phyloP scores from a whole-genome alignment of 2,888 invertebrate species.

The Lampropteryx suffumata region DNA sequence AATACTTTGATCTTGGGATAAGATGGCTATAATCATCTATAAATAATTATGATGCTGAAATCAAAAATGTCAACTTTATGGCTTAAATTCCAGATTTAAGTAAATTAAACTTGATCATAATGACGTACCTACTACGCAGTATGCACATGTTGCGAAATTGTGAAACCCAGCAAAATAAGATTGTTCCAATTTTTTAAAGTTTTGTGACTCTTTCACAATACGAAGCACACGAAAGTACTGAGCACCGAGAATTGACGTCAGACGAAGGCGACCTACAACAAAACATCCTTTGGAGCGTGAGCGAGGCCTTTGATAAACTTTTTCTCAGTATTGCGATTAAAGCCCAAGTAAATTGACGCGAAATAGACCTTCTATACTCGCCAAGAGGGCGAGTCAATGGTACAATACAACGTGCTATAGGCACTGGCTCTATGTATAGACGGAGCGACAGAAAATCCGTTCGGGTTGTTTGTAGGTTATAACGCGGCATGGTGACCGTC shows the following conservation, averaged over 20 bases:
- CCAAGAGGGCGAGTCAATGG: slow-evolving; percentile 12
- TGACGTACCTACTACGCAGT: too few relatives aligned
- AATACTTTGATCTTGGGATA: slow-evolving; percentile 13
- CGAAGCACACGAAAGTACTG: slow-evolving; percentile 1
- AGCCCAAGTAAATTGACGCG: slow-evolving; percentile 25
- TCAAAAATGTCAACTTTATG: too few relatives aligned
- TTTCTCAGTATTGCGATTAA: slow-evolving; percentile 23
- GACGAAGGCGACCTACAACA: slow-evolving; percentile 28
- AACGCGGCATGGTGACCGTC: slow-evolving; percentile 15
- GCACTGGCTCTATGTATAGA: not conserved
- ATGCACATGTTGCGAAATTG: too few relatives aligned
- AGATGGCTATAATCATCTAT: not conserved
- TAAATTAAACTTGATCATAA: not conserved
- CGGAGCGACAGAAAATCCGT: slow-evolving; percentile 1
- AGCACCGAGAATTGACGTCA: slow-evolving; percentile 26
- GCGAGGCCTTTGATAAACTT: slow-evolving; percentile 33
- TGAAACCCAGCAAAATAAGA: not conserved
- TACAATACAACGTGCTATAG: slow-evolving; percentile 11
- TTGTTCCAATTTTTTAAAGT: too few relatives aligned
- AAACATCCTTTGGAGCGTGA: slow-evolving; percentile 32
- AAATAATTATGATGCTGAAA: too few relatives aligned
- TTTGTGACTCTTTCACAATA: slow-evolving; percentile 1
- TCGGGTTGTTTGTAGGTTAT: slow-evolving; percentile 20
- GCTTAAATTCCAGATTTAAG: too few relatives aligned
- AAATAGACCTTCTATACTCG: slow-evolving; percentile 17